phyloP scores from a whole-genome alignment of 2,797 vertebrate species.

The Labroides dimidiatus region DNA sequence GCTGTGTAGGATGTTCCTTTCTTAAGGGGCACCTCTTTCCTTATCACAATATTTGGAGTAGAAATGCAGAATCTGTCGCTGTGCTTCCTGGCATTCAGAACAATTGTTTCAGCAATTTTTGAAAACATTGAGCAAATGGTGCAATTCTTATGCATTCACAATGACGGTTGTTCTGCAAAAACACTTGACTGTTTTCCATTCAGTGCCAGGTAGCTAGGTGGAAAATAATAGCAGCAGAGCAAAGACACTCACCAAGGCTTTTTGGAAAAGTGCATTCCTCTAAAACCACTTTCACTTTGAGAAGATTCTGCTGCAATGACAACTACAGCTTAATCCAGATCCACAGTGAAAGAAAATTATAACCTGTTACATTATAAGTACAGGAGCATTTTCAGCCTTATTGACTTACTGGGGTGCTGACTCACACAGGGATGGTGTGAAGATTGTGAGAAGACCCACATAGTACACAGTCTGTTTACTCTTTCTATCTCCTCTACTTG shows the following conservation, averaged over 20 bases:
- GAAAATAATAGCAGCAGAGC: conserved; percentile 30
- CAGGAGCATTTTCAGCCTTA: not conserved
- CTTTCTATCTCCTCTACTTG: too few species aligned
- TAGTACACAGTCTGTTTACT: too few species aligned
- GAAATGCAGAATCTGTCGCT: conserved; percentile 12
- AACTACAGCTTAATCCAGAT: conserved; percentile 7
- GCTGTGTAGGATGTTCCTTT: conserved; percentile 46
- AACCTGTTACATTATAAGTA: not conserved
- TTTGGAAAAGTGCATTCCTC: conserved; percentile 23
- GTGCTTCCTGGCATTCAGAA: conserved; percentile 17
- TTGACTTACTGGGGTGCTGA: too few species aligned
- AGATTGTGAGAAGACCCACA: too few species aligned
- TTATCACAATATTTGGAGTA: conserved; percentile 38
- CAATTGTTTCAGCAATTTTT: not conserved
- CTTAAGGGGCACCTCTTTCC: conserved; percentile 7
- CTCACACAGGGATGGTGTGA: too few species aligned
- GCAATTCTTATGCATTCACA: conserved; percentile 3
- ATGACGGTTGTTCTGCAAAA: conserved; percentile 11
- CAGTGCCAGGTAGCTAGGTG: not conserved
- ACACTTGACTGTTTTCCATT: conserved; percentile 6
- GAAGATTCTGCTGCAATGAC: conserved; percentile 14
- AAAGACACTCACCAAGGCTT: conserved; percentile 15
- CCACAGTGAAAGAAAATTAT: not conserved
- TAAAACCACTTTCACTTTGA: conserved; percentile 29
- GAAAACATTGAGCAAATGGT: not conserved